Conservation (phyloP, 2,888 invertebrate genomes). For the Cheilosia vulpina region DNA sequence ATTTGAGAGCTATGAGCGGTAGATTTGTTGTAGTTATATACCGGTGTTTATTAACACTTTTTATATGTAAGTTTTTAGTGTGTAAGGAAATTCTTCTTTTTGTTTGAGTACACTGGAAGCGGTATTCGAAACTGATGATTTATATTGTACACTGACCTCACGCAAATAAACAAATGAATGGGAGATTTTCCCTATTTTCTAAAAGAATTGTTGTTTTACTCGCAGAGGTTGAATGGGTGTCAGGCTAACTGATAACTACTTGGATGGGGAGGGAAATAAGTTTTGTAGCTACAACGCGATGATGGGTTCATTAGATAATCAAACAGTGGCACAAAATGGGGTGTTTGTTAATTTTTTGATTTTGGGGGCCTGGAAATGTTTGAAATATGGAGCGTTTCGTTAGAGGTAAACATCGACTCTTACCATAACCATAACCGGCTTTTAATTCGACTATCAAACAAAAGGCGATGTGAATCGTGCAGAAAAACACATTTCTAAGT, state of each 20-base stretch:
- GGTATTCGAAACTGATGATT: slow-evolving; percentile 30
- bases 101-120: slow-evolving; percentile 50
- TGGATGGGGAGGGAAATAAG: too few species aligned
- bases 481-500: too few species aligned
- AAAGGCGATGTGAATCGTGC: too few species aligned
- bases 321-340: too few species aligned
- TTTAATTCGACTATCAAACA: too few species aligned
- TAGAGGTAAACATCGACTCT: too few species aligned
- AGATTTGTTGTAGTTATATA: slow-evolving; percentile 70
- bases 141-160: slow-evolving; percentile 30
- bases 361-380: too few species aligned
- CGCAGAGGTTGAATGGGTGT: not conserved
- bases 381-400: too few species aligned
- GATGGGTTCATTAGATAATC: too few species aligned
- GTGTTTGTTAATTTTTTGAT: too few species aligned
- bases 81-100: slow-evolving; percentile 44
- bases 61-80: slow-evolving; percentile 65
- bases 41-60: slow-evolving; percentile 66
- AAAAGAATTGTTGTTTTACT: slow-evolving; percentile 6
- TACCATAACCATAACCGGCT: too few species aligned
- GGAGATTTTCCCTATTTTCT: slow-evolving; percentile 61
- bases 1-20: slow-evolving; percentile 42
- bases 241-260: not conserved
- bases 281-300: too few species aligned
- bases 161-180: slow-evolving; percentile 35